Percentiles rank a stretch among this genome's conserved stretches.
phyloP scores from a whole-genome alignment of 1,140 invertebrate genomes.

The Idris sp. region DNA sequence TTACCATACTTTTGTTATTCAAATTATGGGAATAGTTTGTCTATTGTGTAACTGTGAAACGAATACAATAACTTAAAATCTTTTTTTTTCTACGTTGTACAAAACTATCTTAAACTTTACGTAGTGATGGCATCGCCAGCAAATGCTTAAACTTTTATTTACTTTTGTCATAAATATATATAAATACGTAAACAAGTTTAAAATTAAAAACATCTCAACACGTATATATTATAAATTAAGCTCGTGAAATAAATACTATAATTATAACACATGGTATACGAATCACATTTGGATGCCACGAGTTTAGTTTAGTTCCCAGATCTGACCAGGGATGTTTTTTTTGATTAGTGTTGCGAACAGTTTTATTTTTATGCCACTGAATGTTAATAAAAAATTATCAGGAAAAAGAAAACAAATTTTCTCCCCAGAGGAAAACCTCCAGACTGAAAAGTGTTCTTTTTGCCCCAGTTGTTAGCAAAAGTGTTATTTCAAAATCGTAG shows the following conservation, averaged over 20 bases:
- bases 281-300: constrained; percentile 28
- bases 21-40: constrained; percentile 22
- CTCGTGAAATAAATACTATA: constrained; percentile 30
- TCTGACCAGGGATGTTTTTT: constrained; percentile 6
- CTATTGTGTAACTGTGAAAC: constrained; percentile 26
- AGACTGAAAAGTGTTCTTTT: too few species aligned
- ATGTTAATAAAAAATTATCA: constrained; percentile 6
- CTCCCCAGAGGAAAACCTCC: too few species aligned
- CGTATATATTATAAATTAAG: constrained; percentile 16
- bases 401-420: constrained; percentile 4
- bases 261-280: too few species aligned
- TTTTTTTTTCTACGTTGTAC: constrained; percentile 2
- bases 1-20: constrained; percentile 8
- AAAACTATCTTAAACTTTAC: constrained; percentile 10
- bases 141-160: constrained; percentile 1
- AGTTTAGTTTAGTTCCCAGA: constrained; percentile 42
- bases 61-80: constrained; percentile 22
- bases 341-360: constrained; percentile 1
- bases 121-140: constrained; percentile 8
- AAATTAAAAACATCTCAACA: not conserved
- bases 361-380: constrained; percentile 4
- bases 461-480: too few species aligned
- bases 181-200: constrained; percentile 15
- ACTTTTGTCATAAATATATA: constrained; percentile 22
- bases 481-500: too few species aligned